Evolutionary conservation across 2,888 invertebrate genomes (phyloP).

Genomic region (Galerucella pusilla): DNA sequence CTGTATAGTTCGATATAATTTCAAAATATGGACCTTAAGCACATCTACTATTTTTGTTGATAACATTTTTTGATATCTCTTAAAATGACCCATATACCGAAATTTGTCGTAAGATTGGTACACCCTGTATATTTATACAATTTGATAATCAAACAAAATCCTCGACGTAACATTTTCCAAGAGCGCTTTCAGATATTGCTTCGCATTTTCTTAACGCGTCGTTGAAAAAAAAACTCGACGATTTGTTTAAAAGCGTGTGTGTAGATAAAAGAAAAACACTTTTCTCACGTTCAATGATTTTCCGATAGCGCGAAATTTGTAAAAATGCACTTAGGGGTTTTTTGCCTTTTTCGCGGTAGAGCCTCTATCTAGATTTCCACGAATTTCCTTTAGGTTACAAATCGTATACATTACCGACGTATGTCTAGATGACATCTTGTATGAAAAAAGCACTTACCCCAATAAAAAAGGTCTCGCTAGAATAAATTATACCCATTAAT

Average conservation of each 20-base stretch:
- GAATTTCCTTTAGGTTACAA: conserved; percentile 41
- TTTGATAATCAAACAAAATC: conserved; percentile 17
- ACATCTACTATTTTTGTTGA: too few relatives aligned
- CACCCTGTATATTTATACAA: conserved; percentile 22
- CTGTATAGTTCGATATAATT: too few relatives aligned
- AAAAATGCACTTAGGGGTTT: conserved; percentile 43
- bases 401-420: conserved; percentile 44
- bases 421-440: conserved; percentile 43
- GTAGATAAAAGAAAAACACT: conserved; percentile 51
- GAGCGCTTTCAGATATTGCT: conserved; percentile 1
- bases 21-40: too few relatives aligned
- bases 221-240: conserved; percentile 45
- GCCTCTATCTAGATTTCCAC: conserved; percentile 30
- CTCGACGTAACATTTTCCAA: conserved; percentile 19
- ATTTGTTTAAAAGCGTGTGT: conserved; percentile 51
- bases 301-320: conserved; percentile 42
- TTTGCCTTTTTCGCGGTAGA: conserved; percentile 34
- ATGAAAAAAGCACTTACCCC: conserved; percentile 45
- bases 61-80: too few relatives aligned
- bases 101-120: too few relatives aligned
- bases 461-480: conserved; percentile 41
- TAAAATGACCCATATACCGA: too few relatives aligned
- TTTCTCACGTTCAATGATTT: conserved; percentile 45
- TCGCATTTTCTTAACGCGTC: conserved; percentile 26
- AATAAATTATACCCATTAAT: conserved; percentile 39